Evolutionary conservation across 2,888 invertebrate genomes (phyloP), one percentile per base, ranked within the genome.

Genomic region (Megamerina dolium): DNA sequence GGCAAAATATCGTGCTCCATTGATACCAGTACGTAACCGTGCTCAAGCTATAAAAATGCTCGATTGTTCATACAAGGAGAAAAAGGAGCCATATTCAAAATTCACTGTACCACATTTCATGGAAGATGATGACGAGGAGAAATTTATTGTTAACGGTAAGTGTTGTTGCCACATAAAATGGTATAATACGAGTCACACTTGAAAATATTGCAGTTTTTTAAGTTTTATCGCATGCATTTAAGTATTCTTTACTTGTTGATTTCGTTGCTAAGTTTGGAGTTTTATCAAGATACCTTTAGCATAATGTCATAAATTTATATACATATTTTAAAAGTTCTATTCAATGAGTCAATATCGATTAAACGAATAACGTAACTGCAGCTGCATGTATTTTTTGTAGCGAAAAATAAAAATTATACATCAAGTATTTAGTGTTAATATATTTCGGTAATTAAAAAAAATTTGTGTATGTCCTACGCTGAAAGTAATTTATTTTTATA

Each of bases 1-100:
- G 56, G 82, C 81, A 17, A 77, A 80, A 52, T 85, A 83, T 66
- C 81, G 81, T 58, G 65, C 85, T 6, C 87, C 87, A 0, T 61
- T 87, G 49, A 70, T 80, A 32, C 75, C 77, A 36, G 84, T 86
- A 1, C 73, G 81, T 38, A 81, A 83, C 13, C 82, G 84, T 72
- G 80, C 80, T 52, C 79, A 78, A 26, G 83, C 81, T 13, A 75
- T 83, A 47, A 70, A 78, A 54, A 72, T 79, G 49, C 78, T 78
- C 59, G 61, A 78, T 37, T 77, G 80, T 9, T 73, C 80, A 54
- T 76, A 80, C 27, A 48, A 39, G 2, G 79, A 81, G 56, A 45
- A 58, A 34, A 58, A 58, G 26, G 31, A 54, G 1, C 52, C 51
- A 2, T 70, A 71, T 42, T 64, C 64, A 3, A 69, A 65, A 41